Base-by-base conservation (phyloP, 1,140 invertebrate genomes). In the Drosophila lini region DNA sequence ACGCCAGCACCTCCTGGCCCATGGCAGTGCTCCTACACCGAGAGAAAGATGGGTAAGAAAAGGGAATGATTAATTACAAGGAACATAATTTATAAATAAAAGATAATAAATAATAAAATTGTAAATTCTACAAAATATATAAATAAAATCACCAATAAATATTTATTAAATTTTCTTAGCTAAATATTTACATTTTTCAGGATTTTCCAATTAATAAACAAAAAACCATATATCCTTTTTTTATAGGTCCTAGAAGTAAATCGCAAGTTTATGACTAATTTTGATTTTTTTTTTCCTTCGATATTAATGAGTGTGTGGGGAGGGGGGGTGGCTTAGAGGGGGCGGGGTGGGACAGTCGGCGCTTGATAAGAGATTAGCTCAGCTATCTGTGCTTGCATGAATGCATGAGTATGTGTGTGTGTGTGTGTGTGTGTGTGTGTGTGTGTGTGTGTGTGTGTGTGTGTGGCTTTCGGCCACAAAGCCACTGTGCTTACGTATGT, bases 341-440 rank as follows among this genome's bases (percentile, higher is more conserved):
- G 42, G 34, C n/a, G 59, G 59, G 19, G 32, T 48, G 58, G 42
- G 19, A 50, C 7, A 50, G 44, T 64, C 44, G 59, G 57, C 53
- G 65, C 65, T 74, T 86, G 82, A 86, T 86, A 86, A 88, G 79
- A 88, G 83, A 88, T 86, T 88, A 86, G 76, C 75, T 67, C 60
- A 64, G 60, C 42, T 59, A 47, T 65, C 52, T 59, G 44, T 64
- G 31, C 45, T 31, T 25, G 16, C 19, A 31, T 42, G 58, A 28
- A 45, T 65, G 34, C 34, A 32, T 8, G 9, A 11, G 11, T 22
- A 22, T 38, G 53, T 48, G 34, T 70, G 16, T 55, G 38, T 67
- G 57, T 16, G 16, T 47, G 53, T 41, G 63, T 77, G 48, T 61
- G 79, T 55, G 38, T 67, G 57, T 16, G 16, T 47, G 53, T 41